Conservation (phyloP, 2,797 vertebrate genomes). For the Amblyopsis hoosieri region DNA sequence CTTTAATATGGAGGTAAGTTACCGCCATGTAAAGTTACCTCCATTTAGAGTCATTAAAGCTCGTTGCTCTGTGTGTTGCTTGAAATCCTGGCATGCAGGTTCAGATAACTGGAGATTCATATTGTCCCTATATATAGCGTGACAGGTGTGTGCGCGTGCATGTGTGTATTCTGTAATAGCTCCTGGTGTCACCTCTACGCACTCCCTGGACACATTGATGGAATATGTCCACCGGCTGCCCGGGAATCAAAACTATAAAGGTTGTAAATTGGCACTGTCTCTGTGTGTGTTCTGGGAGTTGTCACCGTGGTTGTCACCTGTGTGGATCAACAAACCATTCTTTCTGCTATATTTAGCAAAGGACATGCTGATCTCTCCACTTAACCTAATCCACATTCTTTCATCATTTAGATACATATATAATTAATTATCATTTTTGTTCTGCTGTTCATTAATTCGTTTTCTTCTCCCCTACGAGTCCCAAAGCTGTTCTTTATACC, state of each 20-base stretch:
- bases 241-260: not conserved
- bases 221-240: not conserved
- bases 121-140: too few relatives aligned
- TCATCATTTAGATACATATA: not conserved
- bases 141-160: too few relatives aligned
- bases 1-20: not conserved
- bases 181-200: too few relatives aligned
- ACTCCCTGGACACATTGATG: too few relatives aligned
- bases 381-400: slow-evolving; percentile 23
- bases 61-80: too few relatives aligned
- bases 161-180: too few relatives aligned
- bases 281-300: slow-evolving; percentile 13
- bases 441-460: slow-evolving; percentile 23
- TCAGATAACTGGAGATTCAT: too few relatives aligned
- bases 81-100: too few relatives aligned
- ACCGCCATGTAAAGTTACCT: too few relatives aligned
- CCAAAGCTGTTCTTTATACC: slow-evolving; percentile 5
- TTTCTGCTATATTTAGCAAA: slow-evolving; percentile 12
- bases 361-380: slow-evolving; percentile 24
- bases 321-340: slow-evolving; percentile 15
- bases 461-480: slow-evolving; percentile 27
- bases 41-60: too few relatives aligned
- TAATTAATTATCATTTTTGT: slow-evolving; percentile 1
- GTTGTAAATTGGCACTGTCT: not conserved
- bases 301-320: slow-evolving; percentile 8